Evolutionary conservation across 2,888 invertebrate species (phyloP), one percentile per base, ranked within the genome.

Genomic region (Timandra comae): DNA sequence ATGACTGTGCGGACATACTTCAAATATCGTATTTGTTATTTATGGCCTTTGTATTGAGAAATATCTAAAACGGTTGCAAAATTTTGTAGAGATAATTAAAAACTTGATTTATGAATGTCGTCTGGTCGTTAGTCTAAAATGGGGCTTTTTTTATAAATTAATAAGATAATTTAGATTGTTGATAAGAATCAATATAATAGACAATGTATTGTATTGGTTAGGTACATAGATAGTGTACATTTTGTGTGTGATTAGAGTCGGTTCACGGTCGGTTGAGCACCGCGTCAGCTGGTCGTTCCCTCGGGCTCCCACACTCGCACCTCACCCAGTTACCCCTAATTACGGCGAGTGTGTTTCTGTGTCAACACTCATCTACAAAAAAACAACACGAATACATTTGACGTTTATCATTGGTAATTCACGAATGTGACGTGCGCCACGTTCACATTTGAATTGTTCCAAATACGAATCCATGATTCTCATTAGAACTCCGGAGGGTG

Each of bases 11-110:
- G 60, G 58, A 64, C 74, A 76, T 78, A 69, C 67, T 63, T 64
- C 52, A 79, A 73, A 75, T 72, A 73, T 76, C 71, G 56, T 69
- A 68, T 63, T 42, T 38, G 59, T 65, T 63, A 79, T 81, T 80
- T 80, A 82, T 77, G 61, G 65, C 68, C 63, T 68, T 74, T 74
- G 67, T 69, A 57, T 69, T 57, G 53, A 49, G 50, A 46, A 59
- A 60, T 59, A 62, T 57, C 51, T 55, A 46, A 52, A 49, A 51
- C 53, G 60, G 53, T 60, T 58, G 63, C 63, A 49, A 62, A 62
- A 44, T 59, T 40, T 49, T 35, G 34, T 37, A 29, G 52, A 52
- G 52, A 62, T 63, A 65, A 64, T 61, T 63, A 59, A 62, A 61
- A 52, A 51, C 48, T 53, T 66, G 68, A 71, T 73, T 71, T 71